Evolutionary conservation across 2,797 vertebrate genomes (phyloP), one percentile per base, ranked within the genome.

Genomic region (Threskiornis aethiopicus): DNA sequence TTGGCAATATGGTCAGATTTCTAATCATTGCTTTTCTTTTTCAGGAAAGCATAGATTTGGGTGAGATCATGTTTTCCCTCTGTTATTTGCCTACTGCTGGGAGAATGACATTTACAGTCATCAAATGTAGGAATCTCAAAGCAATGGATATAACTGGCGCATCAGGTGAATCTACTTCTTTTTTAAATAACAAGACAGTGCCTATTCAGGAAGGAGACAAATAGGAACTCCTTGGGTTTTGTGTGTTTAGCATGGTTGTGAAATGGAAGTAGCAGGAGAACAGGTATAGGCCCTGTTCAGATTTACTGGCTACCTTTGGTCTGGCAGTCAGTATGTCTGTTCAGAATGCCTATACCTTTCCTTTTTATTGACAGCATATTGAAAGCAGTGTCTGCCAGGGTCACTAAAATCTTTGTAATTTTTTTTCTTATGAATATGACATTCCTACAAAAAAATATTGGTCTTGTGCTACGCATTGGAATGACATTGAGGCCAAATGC

Each of bases 121-220:
- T 99, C 98, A 99, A 99, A 97, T 99, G 99, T 97, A 98, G 99
- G 94, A 99, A 99, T 97, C 98, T 99, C 95, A 99, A 99, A 98
- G 99, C 99, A 87, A 99, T 99, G 99, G 99, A 99, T 97, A 99
- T 99, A 97, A 99, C 99, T 29, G 99, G 99, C 10, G 99, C 99
- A 28, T 99, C 99, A 97, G 99, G 99, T 99, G 97, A 42, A 96
- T 88, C 64, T n/a, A 26, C 24, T 57, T 75, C 26, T 69, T 84
- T 86, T 88, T 58, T 55, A 10, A 69, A 77, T 33, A 61, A 49
- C 18, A 59, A 52, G 14, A 12, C 39, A 80, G 47, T 39, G 10
- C 25, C 54, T 33, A 0, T 57, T 82, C 51, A 88, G 51, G 44
- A 59, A 81, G n/a, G 22, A 12, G 11, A 29, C 17, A 39, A 84